Evolutionary conservation across 2,888 invertebrate species (phyloP).

Genomic region (Hyles lineata): DNA sequence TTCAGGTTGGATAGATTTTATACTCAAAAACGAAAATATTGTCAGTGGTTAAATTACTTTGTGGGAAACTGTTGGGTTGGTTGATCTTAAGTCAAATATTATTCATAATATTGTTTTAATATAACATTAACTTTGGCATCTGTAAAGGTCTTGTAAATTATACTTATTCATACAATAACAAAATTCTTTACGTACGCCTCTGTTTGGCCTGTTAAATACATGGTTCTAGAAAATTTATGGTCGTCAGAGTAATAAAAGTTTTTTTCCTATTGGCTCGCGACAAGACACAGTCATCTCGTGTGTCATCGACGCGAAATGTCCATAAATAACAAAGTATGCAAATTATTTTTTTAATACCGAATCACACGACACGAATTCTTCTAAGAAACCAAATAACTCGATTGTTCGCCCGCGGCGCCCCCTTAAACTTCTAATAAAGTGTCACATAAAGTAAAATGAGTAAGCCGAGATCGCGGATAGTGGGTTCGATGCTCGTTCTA

Average conservation of each 20-base stretch:
- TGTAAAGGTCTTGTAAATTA: too few relatives aligned
- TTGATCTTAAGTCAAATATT: too few relatives aligned
- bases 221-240: not conserved
- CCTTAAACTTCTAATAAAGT: slow-evolving; percentile 71
- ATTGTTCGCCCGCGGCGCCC: slow-evolving; percentile 56
- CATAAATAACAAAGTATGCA: slow-evolving; percentile 39
- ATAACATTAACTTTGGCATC: too few relatives aligned
- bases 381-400: slow-evolving; percentile 71
- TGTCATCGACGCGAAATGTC: slow-evolving; percentile 27
- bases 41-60: too few relatives aligned
- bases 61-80: too few relatives aligned
- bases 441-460: slow-evolving; percentile 77
- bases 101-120: too few relatives aligned
- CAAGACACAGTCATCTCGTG: slow-evolving; percentile 18
- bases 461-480: slow-evolving; percentile 42
- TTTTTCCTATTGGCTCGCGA: not conserved
- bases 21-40: too few relatives aligned
- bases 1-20: too few relatives aligned
- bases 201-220: not conserved
- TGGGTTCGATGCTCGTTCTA: slow-evolving; percentile 49
- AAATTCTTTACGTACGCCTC: not conserved
- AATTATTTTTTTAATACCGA: slow-evolving; percentile 61
- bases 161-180: too few relatives aligned
- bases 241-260: not conserved
- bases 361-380: slow-evolving; percentile 70